Evolutionary conservation across 2,113 vertebrate genomes (phyloP).

Genomic region (Myocastor coypus): DNA sequence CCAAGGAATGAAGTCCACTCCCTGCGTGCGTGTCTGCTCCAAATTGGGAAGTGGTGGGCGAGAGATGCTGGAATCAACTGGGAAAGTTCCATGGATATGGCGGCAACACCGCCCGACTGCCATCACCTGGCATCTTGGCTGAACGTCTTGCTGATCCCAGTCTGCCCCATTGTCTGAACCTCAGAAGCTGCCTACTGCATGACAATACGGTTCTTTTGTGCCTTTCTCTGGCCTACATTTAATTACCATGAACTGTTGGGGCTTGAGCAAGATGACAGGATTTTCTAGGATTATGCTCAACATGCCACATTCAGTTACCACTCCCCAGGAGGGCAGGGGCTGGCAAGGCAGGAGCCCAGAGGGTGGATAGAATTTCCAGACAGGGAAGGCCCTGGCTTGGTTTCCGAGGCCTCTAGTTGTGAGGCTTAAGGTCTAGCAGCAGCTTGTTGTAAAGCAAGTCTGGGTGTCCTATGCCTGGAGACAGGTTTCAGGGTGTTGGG

Average conservation of each 20-base stretch:
- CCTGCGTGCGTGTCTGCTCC: background rate
- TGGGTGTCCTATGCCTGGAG: background rate
- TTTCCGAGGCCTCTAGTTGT: background rate
- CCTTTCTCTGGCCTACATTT: conserved; percentile 51
- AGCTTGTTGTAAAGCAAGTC: background rate
- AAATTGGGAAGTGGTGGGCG: background rate
- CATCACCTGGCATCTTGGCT: background rate
- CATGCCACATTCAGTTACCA: conserved; percentile 60
- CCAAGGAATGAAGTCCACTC: background rate
- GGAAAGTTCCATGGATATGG: too few species aligned
- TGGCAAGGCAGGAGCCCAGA: background rate
- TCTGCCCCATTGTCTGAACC: background rate
- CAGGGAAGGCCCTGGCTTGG: background rate
- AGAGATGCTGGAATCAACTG: background rate
- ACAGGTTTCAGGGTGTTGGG: background rate
- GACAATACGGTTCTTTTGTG: conserved; percentile 10
- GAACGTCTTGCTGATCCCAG: background rate
- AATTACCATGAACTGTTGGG: conserved; percentile 61
- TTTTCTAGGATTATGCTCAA: conserved; percentile 72
- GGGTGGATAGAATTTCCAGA: background rate
- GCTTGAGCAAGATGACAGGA: conserved; percentile 51
- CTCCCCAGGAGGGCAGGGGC: background rate
- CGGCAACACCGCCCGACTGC: background rate
- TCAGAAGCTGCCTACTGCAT: background rate
- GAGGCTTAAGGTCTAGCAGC: background rate